These are phyloP conservation scores for Caretta caretta DNA, from an alignment of 2,113 vertebrate species.

Conservation along the genomic window DNA sequence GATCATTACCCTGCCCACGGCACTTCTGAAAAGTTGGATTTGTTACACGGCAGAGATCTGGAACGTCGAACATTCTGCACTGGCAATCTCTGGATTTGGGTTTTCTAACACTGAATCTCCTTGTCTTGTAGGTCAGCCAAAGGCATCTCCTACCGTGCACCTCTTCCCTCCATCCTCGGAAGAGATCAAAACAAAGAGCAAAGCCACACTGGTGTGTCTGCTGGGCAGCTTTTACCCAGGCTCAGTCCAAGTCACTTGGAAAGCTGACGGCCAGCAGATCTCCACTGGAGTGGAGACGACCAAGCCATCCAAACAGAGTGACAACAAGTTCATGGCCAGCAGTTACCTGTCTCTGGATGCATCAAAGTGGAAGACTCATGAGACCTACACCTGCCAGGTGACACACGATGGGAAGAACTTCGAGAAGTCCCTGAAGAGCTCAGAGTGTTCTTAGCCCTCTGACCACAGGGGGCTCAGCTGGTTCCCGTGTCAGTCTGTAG, in stretches of 20 bases:
- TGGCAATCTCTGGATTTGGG: too few species aligned
- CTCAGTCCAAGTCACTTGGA: rapidly evolving
- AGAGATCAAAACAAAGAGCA: rapidly evolving
- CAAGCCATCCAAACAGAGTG: background rate
- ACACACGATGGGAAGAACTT: background rate
- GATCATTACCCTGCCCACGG: too few species aligned
- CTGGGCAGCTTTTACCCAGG: background rate
- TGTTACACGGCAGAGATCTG: too few species aligned
- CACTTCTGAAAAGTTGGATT: too few species aligned
- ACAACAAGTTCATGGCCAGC: slow-evolving; percentile 64
- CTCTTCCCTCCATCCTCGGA: background rate
- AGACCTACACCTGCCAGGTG: slow-evolving; percentile 47
- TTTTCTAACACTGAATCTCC: too few species aligned
- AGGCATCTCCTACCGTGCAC: background rate
- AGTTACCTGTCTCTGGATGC: slow-evolving; percentile 37
- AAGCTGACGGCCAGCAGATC: rapidly evolving
- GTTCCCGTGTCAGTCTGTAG: rapidly evolving
- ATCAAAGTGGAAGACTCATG: background rate
- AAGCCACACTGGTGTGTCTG: slow-evolving; percentile 70
- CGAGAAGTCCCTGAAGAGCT: slow-evolving; percentile 30
- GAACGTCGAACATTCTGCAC: too few species aligned
- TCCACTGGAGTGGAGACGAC: rapidly evolving
- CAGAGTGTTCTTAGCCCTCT: background rate
- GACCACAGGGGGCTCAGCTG: rapidly evolving
- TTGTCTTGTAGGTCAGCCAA: rapidly evolving